Conservation (phyloP, 2,888 invertebrate genomes). For the Heliconius ethilla region DNA sequence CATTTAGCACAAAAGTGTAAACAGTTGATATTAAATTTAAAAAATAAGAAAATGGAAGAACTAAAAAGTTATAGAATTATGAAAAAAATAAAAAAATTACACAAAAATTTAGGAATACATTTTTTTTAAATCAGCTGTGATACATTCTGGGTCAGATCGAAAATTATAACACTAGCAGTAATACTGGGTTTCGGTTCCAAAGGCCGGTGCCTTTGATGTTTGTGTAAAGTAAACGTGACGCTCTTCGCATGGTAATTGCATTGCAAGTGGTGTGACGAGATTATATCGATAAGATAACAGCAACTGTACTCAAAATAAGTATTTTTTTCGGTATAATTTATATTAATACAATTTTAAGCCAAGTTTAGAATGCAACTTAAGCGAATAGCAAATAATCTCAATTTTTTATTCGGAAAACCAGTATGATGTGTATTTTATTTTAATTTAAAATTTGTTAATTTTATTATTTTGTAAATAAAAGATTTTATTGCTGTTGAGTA, state of each 20-base stretch:
- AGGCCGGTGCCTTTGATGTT: slow-evolving; percentile 67
- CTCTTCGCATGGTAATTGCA: slow-evolving; percentile 49
- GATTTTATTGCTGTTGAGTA: not conserved
- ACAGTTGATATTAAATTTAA: not conserved
- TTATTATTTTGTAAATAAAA: not conserved
- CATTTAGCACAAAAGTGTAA: not conserved
- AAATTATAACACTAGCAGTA: slow-evolving; percentile 17
- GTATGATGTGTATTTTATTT: not conserved
- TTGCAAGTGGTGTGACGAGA: slow-evolving; percentile 29
- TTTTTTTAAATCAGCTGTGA: not conserved
- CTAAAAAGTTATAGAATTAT: not conserved
- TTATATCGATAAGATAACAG: slow-evolving; percentile 36
- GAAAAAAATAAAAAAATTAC: not conserved
- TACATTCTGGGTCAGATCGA: slow-evolving; percentile 12
- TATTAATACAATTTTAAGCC: not conserved
- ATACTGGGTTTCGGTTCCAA: slow-evolving; percentile 58
- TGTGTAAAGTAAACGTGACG: slow-evolving; percentile 72
- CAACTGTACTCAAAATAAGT: not conserved
- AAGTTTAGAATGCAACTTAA: not conserved
- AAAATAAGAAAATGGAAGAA: not conserved
- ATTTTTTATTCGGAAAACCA: not conserved
- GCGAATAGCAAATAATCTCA: not conserved
- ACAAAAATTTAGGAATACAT: not conserved
- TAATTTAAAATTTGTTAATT: not conserved
- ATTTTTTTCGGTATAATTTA: not conserved